These are phyloP conservation scores for human DNA, from an alignment of 2,113 vertebrate species.

Conservation along the genomic window GRCh38 chr5:25442501-25443000, in stretches of 20 bases:
- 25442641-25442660: not conserved
- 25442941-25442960: not conserved
- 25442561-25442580: not conserved
- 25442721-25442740: not conserved
- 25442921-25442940: not conserved
- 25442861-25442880: not conserved
- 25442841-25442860: not conserved
- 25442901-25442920: not conserved
- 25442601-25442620: not conserved
- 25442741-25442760: not conserved
- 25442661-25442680: not conserved
- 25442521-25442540: not conserved
- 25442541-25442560: not conserved
- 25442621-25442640: not conserved
- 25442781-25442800: too few relatives aligned
- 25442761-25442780: not conserved
- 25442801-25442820: too few relatives aligned
- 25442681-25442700: not conserved
- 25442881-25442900: not conserved
- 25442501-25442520: not conserved
- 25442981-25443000: not conserved
- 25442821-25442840: too few relatives aligned
- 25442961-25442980: not conserved
- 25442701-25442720: not conserved
- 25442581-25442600: not conserved